Base-by-base conservation (phyloP, 1,140 invertebrate genomes). In the Tetramorium parvispinum region DNA sequence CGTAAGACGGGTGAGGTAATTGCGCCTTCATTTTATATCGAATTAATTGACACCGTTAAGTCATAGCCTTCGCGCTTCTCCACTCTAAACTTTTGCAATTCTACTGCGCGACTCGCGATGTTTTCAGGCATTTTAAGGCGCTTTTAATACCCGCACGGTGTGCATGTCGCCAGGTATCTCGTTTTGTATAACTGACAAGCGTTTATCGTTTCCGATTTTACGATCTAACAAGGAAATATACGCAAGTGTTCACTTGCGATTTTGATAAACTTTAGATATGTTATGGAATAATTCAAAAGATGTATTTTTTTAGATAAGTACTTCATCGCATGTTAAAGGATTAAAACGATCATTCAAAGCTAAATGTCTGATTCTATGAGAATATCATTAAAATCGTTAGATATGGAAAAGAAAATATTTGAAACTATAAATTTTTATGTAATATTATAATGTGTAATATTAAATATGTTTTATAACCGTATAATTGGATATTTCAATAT, bases 11-110 rank as follows among this genome's bases (percentile, higher is more conserved):
- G 79, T 21, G 18, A 63, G 40, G 24, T 57, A 59, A 87, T 87
- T 75, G 32, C 81, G 16, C 24, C 49, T 68, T 43, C 24, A 40
- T 85, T 87, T 87, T 87, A 87, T 76, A 65, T 76, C 81, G 51
- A 68, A 68, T 87, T 87, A 87, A 87, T 85, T 68, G 68, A 85
- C 79, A 63, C n/a, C 81, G 21, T 76, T 57, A 76, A 46, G 46
- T 13, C 32, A 63, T 43, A 83, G 40, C 55, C 37, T 75, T 83
- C 86, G 79, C 51, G 61, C 76, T 68, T 76, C 37, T 49, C 59
- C 27, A 65, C 13, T 68, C 51, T 46, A 24, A 71, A 76, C 51
- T 85, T 85, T 85, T 78, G 59, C 59, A 65, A 63, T 53, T 85
- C 32, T 27, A 24, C 21, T 46, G 59, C 57, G 73, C 68, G 79